Evolutionary conservation across 2,888 invertebrate genomes (phyloP).

Genomic region (Macrosoma leucophasiata): DNA sequence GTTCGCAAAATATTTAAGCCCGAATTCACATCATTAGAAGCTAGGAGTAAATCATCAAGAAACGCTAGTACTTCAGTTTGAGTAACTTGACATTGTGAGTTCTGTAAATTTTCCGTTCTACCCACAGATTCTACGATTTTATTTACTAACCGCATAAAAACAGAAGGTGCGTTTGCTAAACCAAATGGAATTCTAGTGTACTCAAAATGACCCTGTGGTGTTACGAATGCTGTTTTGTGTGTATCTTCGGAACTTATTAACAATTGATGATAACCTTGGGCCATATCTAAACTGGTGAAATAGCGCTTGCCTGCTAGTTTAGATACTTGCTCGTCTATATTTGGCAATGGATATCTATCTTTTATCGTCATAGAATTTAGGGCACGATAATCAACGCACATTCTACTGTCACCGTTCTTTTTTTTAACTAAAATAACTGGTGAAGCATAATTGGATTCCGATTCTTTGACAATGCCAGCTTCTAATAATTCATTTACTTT

Average conservation of each 20-base stretch:
- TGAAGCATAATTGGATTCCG: slow-evolving; percentile 14
- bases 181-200: neutral
- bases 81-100: too few species aligned
- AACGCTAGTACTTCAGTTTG: too few species aligned
- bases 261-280: neutral
- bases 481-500: slow-evolving; percentile 25
- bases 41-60: too few species aligned
- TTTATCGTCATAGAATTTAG: slow-evolving; percentile 33
- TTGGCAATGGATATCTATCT: slow-evolving; percentile 25
- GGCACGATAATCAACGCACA: slow-evolving; percentile 19
- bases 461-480: slow-evolving; percentile 4
- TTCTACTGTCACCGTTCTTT: slow-evolving; percentile 9
- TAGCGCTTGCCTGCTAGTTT: neutral
- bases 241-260: neutral
- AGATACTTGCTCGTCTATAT: slow-evolving; percentile 13
- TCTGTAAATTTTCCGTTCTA: too few species aligned
- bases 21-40: too few species aligned
- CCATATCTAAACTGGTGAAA: neutral
- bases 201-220: neutral
- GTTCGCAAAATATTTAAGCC: too few species aligned
- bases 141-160: too few species aligned
- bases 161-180: slow-evolving; percentile 1
- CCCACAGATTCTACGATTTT: too few species aligned
- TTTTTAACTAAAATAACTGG: slow-evolving; percentile 26
- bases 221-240: neutral